These are phyloP conservation scores for Eospalax fontanierii DNA, from an alignment of 2,797 vertebrate genomes.

Conservation along the genomic window DNA sequence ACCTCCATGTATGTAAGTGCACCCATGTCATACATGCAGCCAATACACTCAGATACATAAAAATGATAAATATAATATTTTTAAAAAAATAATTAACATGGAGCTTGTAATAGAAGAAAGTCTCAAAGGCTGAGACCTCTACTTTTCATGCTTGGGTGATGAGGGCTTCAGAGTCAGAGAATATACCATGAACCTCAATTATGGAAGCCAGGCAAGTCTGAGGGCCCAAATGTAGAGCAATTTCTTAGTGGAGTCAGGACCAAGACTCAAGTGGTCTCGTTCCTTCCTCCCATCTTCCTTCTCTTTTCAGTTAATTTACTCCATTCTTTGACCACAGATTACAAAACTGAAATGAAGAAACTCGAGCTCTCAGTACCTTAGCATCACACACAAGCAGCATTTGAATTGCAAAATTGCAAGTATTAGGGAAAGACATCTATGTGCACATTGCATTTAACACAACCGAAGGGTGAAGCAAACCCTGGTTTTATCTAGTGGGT, in stretches of 20 bases:
- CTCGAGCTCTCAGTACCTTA: background rate
- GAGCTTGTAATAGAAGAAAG: background rate
- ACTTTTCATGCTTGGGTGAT: background rate
- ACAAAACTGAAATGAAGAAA: conserved; percentile 78
- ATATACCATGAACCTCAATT: background rate
- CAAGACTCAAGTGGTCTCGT: background rate
- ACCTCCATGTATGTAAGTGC: too few species aligned
- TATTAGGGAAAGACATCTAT: conserved; percentile 42
- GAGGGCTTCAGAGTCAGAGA: background rate
- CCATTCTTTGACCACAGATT: conserved; percentile 71
- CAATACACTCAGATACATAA: too few species aligned
- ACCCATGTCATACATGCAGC: too few species aligned
- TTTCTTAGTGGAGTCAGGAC: background rate
- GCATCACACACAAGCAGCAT: background rate
- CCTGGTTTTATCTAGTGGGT: background rate
- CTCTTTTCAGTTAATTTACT: conserved; percentile 70
- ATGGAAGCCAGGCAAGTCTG: background rate
- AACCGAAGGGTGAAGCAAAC: conserved; percentile 50
- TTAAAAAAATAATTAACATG: background rate
- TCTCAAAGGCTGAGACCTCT: background rate
- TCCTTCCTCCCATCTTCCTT: background rate
- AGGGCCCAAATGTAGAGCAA: background rate
- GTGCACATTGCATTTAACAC: conserved; percentile 64
- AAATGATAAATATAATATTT: too few species aligned
- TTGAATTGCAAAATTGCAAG: conserved; percentile 60